Conservation (phyloP, 2,113 vertebrate species). For the Tyto alba region DNA sequence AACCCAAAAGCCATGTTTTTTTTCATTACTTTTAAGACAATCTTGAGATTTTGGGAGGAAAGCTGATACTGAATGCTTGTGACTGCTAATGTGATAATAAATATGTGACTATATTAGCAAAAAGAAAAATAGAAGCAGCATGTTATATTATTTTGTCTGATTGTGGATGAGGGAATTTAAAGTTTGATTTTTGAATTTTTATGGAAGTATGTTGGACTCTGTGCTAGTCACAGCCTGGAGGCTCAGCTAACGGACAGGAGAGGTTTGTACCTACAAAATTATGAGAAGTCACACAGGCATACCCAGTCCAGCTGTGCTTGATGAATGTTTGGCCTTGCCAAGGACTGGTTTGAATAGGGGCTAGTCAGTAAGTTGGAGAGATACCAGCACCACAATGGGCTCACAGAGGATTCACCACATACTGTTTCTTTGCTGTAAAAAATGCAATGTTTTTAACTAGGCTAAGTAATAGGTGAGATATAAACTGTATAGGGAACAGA, state of each 20-base stretch:
- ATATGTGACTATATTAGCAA: not conserved
- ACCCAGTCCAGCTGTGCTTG: not conserved
- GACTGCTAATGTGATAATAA: not conserved
- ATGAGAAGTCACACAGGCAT: not conserved
- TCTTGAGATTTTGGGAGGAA: not conserved
- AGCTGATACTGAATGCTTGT: not conserved
- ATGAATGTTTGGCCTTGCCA: not conserved
- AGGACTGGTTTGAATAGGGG: fast-evolving
- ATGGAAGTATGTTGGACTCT: not conserved
- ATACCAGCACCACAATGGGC: fast-evolving
- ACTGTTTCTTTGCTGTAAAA: not conserved
- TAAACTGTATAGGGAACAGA: not conserved
- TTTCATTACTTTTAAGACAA: not conserved
- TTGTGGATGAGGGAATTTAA: not conserved
- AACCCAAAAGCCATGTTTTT: not conserved
- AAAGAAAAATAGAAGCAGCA: not conserved
- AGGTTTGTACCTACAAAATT: not conserved
- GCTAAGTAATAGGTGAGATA: not conserved
- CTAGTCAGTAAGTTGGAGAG: not conserved
- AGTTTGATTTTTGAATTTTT: not conserved
- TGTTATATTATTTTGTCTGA: not conserved
- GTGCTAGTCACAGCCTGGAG: not conserved
- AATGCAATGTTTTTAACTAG: not conserved
- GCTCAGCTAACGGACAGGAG: not conserved
- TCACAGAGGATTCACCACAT: not conserved